A percentile compares a stretch with the other conserved stretches of the same genome.
Evolutionary conservation across 2,113 vertebrate species (phyloP).

Genomic region (Ammodramus savannarum): DNA sequence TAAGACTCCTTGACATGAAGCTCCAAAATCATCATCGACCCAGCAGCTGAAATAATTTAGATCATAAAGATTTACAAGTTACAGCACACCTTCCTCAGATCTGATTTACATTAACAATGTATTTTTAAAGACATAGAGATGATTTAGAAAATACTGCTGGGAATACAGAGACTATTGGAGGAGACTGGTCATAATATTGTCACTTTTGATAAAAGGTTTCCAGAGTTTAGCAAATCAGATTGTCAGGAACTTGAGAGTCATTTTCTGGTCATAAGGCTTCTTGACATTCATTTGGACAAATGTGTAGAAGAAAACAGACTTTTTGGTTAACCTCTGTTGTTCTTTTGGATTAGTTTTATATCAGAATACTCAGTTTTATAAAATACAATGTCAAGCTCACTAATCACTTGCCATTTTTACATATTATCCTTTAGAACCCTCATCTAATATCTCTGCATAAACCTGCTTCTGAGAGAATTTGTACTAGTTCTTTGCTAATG

Average conservation of each 20-base stretch:
- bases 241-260: rapidly evolving
- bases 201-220: neutral
- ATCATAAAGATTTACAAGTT: neutral
- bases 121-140: neutral
- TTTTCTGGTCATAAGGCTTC: neutral
- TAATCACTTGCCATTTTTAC: neutral
- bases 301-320: neutral
- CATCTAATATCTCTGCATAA: neutral
- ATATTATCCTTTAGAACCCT: neutral
- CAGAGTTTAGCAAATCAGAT: neutral
- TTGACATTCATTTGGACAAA: neutral
- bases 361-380: neutral
- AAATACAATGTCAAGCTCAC: neutral
- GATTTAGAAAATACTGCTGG: neutral
- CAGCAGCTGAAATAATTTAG: neutral
- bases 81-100: neutral
- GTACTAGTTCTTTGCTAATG: neutral
- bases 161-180: neutral
- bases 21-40: neutral
- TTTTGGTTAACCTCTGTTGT: neutral
- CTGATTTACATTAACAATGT: neutral
- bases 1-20: neutral
- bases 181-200: neutral
- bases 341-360: neutral
- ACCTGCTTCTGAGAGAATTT: neutral